Conservation (phyloP, 2,113 vertebrate genomes). For the Muntiacus reevesi region DNA sequence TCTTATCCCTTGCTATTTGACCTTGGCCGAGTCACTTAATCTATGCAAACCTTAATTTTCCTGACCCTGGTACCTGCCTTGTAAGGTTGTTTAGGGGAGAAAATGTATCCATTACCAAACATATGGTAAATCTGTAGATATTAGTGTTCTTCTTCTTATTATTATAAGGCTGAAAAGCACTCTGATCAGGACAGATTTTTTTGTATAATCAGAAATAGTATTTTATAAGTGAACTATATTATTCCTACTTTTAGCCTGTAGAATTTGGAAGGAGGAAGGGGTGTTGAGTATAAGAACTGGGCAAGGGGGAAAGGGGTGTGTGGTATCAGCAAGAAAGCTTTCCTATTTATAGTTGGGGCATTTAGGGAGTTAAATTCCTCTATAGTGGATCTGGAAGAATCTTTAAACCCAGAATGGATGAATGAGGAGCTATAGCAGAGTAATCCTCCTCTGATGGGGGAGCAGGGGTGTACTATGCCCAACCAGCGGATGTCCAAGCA, state of each 20-base stretch:
- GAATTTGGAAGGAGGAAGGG: neutral
- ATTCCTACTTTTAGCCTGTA: neutral
- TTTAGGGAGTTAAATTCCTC: neutral
- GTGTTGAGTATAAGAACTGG: neutral
- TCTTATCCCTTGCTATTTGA: neutral
- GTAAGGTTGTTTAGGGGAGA: neutral
- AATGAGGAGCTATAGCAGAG: neutral
- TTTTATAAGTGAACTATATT: neutral
- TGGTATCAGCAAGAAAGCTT: neutral
- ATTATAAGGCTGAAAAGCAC: neutral
- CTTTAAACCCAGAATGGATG: neutral
- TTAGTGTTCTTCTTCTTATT: neutral
- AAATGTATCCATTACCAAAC: neutral
- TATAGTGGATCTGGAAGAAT: neutral
- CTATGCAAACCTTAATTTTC: neutral
- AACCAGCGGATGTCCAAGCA: neutral
- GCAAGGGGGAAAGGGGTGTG: neutral
- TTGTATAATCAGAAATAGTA: slow-evolving; percentile 4
- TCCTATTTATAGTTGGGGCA: neutral
- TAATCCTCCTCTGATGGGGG: neutral
- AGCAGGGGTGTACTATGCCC: neutral
- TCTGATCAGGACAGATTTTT: neutral
- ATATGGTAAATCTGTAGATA: neutral
- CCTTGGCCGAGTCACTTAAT: neutral
- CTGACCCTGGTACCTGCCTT: neutral